A percentile compares a stretch with the other conserved stretches of the same genome.
phyloP scores from a whole-genome alignment of 2,888 invertebrate genomes.

The Ecdyonurus torrentis region DNA sequence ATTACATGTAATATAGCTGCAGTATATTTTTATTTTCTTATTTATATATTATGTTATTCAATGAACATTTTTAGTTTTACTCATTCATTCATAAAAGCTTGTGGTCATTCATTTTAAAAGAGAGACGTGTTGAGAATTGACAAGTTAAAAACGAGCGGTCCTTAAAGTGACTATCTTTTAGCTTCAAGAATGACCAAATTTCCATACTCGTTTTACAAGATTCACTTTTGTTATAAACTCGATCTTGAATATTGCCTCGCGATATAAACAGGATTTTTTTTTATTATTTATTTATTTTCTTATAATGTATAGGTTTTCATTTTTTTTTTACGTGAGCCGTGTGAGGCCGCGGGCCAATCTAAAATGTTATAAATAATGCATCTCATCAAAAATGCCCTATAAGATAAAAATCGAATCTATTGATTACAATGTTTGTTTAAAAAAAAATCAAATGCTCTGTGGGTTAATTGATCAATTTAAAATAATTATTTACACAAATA shows the following conservation, averaged over 20 bases:
- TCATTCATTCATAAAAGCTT: background rate
- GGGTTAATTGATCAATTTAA: no score
- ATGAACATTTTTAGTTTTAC: background rate
- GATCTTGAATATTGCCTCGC: background rate
- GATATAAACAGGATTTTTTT: background rate
- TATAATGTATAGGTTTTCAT: no score
- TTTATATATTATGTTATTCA: background rate
- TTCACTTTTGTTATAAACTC: background rate
- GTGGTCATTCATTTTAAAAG: background rate
- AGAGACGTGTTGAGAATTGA: background rate
- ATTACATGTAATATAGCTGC: background rate
- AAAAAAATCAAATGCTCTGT: no score
- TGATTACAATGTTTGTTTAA: no score
- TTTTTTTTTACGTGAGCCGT: no score
- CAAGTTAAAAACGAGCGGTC: background rate
- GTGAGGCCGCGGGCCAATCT: background rate
- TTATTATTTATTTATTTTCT: no score
- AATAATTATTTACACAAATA: no score
- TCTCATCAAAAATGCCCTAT: no score
- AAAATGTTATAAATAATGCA: no score
- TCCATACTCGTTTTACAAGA: background rate
- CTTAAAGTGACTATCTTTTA: background rate
- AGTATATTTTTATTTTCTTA: background rate
- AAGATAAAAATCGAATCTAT: no score
- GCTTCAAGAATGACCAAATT: background rate